phyloP scores from a whole-genome alignment of 1,140 invertebrate genomes.

The Drosophila nikananu region DNA sequence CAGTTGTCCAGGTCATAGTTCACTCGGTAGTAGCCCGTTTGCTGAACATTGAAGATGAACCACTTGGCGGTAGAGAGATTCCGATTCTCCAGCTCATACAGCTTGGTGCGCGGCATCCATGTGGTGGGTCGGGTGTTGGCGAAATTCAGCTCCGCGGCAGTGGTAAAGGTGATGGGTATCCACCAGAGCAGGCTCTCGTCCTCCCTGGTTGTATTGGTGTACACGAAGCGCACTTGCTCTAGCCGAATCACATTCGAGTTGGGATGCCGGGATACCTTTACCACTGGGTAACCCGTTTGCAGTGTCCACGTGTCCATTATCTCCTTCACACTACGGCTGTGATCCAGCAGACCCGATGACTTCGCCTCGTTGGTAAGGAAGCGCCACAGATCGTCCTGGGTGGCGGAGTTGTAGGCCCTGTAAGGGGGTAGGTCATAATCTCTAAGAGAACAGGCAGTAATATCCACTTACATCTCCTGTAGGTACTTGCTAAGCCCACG shows the following conservation, averaged over 20 bases:
- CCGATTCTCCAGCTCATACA: slow-evolving; percentile 85
- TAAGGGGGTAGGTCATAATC: background rate
- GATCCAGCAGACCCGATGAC: slow-evolving; percentile 87
- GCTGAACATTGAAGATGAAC: slow-evolving; percentile 92
- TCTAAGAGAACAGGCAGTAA: no score
- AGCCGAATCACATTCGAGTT: slow-evolving; percentile 86
- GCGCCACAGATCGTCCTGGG: slow-evolving; percentile 94
- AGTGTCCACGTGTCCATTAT: slow-evolving; percentile 97
- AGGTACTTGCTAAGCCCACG: slow-evolving; percentile 92
- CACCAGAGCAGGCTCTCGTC: slow-evolving; percentile 89
- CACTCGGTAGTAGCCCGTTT: slow-evolving; percentile 93
- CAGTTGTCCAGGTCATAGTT: slow-evolving; percentile 94
- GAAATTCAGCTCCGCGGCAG: slow-evolving; percentile 88
- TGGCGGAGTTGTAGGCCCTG: slow-evolving; percentile 91
- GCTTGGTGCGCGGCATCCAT: slow-evolving; percentile 89
- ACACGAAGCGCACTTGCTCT: slow-evolving; percentile 87
- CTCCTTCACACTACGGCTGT: slow-evolving; percentile 89
- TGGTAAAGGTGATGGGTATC: slow-evolving; percentile 93
- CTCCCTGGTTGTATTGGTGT: slow-evolving; percentile 61
- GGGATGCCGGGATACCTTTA: slow-evolving; percentile 91
- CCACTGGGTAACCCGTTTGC: slow-evolving; percentile 94
- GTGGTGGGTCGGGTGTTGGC: slow-evolving; percentile 88
- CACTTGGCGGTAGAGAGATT: slow-evolving; percentile 88
- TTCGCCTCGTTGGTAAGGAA: slow-evolving; percentile 91
- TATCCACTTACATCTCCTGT: slow-evolving; percentile 87